These are phyloP conservation scores for Acanthopleura granulata DNA, from an alignment of 2,888 invertebrate genomes.

Conservation along the genomic window DNA sequence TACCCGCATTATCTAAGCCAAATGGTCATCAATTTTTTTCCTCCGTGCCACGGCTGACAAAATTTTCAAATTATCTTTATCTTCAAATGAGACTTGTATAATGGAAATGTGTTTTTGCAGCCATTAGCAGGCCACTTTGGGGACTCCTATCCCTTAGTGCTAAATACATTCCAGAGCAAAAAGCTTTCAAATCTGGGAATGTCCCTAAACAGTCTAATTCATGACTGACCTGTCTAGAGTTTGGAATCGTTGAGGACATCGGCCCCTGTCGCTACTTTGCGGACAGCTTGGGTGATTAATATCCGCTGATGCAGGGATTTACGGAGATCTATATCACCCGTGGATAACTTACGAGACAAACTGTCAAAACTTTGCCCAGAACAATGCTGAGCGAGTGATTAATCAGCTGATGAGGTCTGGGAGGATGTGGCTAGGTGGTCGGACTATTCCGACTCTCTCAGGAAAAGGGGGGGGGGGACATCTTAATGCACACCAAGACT, in stretches of 20 bases:
- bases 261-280: not conserved
- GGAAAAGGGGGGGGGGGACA: no score
- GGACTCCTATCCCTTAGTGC: slow-evolving; percentile 5
- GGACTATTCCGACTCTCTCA: no score
- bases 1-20: not conserved
- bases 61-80: slow-evolving; percentile 20
- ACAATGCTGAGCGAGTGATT: not conserved
- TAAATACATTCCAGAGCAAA: slow-evolving; percentile 19
- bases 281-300: slow-evolving; percentile 1
- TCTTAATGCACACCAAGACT: no score
- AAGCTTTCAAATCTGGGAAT: slow-evolving; percentile 16
- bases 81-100: slow-evolving; percentile 7
- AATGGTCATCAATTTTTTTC: slow-evolving; percentile 9
- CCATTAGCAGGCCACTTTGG: slow-evolving; percentile 16
- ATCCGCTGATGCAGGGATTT: not conserved
- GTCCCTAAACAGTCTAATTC: slow-evolving; percentile 1
- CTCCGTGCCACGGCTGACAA: slow-evolving; percentile 4
- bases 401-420: not conserved
- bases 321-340: not conserved
- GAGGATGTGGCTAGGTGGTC: no score
- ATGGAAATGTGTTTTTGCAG: slow-evolving; percentile 18
- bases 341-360: not conserved
- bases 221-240: not conserved
- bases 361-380: slow-evolving; percentile 1
- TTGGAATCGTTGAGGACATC: not conserved